Evolutionary conservation across 2,797 vertebrate species (phyloP), one percentile per base, ranked within the genome.

Genomic region (Astyanax mexicanus): DNA sequence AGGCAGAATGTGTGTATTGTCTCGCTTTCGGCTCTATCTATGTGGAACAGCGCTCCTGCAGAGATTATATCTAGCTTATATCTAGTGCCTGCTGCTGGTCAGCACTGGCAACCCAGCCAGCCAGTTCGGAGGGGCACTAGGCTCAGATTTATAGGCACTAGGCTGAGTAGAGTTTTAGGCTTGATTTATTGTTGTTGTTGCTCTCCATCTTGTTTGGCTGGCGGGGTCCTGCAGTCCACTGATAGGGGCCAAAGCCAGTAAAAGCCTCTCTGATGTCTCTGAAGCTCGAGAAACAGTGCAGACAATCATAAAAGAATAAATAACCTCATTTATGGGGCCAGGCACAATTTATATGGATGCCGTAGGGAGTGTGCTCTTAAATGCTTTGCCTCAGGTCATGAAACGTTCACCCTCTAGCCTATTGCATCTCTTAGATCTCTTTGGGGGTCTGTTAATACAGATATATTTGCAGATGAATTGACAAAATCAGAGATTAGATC

Each of bases 181-280:
- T 74, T 88, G 89, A 91, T 92, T 89, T 89, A 89, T 82, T 79
- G 72, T 83, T 78, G 69, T 80, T 81, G 71, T 85, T 81, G 64
- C 80, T 83, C 78, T 86, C 81, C 81, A 35, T 65, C 84, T 80
- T 75, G 75, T 82, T 85, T 78, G 83, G 80, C 64, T 83, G 80
- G 78, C 83, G 83, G 84, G 80, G 78, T 89, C 75, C 86, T 89
- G 90, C 72, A 32, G 80, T 74, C 76, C 79, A 45, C 81, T 87
- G 88, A 90, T 88, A 91, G 85, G 81, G 74, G 83, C 69, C 81
- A 74, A 80, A 81, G 79, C 80, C 80, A 78, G 69, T 84, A 79
- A 82, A 74, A 86, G 83, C 82, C 83, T 76, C 86, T 79, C 83
- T 72, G 74, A 86, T 81, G 84, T 79, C 83, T 81, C 77, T 64